Evolutionary conservation across 1,140 invertebrate species (phyloP), one percentile per base, ranked within the genome.

Genomic region (Caenorhabditis briggsae): DNA sequence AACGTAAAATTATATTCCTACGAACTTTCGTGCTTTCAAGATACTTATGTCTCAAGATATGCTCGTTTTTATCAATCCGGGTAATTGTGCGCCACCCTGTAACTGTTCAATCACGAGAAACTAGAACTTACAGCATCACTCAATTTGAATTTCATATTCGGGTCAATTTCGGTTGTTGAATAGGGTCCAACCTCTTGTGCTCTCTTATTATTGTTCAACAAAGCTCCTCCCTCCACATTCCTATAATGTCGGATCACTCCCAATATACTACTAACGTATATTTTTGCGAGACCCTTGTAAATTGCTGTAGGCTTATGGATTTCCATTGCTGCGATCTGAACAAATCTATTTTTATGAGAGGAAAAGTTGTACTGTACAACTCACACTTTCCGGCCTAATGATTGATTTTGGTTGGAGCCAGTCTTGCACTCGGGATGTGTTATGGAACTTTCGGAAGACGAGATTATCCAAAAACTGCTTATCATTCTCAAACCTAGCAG

Each of bases 211-310:
- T 61, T 61, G 12, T 61, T 61, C 6, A 14, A 0, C 14, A 70
- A n/a, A 11, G 64, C 64, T 0, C 64, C 64, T 14, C 33, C 64
- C 2, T 70, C 64, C 3, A 70, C 64, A 70, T 70, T 70, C 43
- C 64, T 43, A 70, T 70, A 70, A n/a, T 70, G 64, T 8, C 64
- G 20, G 16, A 46, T 46, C 2, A 70, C 64, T n/a, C 64, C 64
- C 14, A 70, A 43, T 11, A 14, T 23, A 18, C 16, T 5, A 16
- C 41, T 70, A 12, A 70, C 33, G 43, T 43, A 46, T 2, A 46
- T 43, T 46, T 46, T 70, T 5, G 3, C 14, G 6, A 70, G 41
- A n/a, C 64, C 64, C 14, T 43, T 16, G 64, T 70, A 70, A 16
- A 46, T 16, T n/a, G 64, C 41, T 7, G 23, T 46, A 3, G 64